phyloP scores from a whole-genome alignment of 2,888 invertebrate species.

The Phyto melanocephala region DNA sequence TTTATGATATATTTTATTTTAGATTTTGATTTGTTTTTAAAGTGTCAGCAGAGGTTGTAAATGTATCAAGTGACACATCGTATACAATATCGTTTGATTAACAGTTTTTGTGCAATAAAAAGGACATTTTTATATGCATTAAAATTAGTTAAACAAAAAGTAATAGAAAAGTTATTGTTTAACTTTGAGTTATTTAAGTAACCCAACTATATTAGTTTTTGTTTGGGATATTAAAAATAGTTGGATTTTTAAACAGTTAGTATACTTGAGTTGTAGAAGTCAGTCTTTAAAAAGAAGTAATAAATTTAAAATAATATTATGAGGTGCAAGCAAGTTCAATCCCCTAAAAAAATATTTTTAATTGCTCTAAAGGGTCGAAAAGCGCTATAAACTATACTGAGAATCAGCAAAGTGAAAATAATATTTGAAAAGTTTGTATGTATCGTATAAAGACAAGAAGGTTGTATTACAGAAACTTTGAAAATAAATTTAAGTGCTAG shows the following conservation, averaged over 20 bases:
- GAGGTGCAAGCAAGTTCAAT: too few species aligned
- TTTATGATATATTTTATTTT: not conserved
- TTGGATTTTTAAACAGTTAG: not conserved
- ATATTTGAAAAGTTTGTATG: too few species aligned
- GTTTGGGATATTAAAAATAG: not conserved
- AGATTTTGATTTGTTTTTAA: conserved; percentile 13
- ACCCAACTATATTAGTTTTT: not conserved
- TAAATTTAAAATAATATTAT: too few species aligned
- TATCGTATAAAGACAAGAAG: too few species aligned
- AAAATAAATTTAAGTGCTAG: too few species aligned
- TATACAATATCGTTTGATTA: not conserved
- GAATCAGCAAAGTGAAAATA: too few species aligned
- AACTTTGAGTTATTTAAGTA: not conserved
- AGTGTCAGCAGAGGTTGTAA: conserved; percentile 30
- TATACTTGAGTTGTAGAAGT: too few species aligned
- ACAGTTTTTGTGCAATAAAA: conserved; percentile 12
- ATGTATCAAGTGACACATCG: not conserved
- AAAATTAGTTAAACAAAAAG: not conserved
- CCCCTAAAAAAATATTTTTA: too few species aligned
- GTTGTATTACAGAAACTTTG: too few species aligned
- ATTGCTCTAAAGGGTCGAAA: too few species aligned
- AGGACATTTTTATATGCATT: not conserved
- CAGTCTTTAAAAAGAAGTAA: too few species aligned
- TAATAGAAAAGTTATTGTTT: not conserved
- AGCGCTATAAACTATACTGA: too few species aligned